Evolutionary conservation across 2,888 invertebrate species (phyloP).

Genomic region (Alentia gelatinosa): DNA sequence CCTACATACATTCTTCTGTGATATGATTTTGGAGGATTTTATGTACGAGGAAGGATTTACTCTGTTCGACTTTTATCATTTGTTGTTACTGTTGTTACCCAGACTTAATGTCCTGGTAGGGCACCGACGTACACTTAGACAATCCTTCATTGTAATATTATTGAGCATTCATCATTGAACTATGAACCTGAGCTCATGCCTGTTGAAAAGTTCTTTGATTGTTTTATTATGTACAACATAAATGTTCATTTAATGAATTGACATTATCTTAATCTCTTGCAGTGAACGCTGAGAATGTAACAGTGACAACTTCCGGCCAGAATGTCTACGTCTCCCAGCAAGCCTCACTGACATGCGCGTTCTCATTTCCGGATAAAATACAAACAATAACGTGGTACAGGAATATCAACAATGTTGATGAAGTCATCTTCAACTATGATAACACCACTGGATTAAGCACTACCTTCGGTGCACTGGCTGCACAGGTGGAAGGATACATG

Average conservation of each 20-base stretch:
- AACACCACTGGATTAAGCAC: background rate
- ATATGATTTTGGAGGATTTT: no score
- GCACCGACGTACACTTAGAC: background rate
- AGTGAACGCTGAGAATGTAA: background rate
- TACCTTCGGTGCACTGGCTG: background rate
- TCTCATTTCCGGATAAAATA: background rate
- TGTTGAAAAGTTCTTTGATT: background rate
- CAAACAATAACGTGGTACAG: background rate
- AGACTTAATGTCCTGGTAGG: background rate
- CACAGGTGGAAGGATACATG: background rate
- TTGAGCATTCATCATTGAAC: background rate
- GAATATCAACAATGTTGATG: background rate
- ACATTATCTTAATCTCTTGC: background rate
- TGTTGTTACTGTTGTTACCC: no score
- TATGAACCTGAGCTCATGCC: background rate
- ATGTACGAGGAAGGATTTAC: no score
- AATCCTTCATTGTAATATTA: background rate
- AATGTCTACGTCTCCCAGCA: slow-evolving; percentile 30
- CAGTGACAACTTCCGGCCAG: background rate
- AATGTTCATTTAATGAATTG: background rate
- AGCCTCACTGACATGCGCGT: background rate
- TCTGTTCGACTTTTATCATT: no score
- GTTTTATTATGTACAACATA: background rate
- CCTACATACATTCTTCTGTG: no score
- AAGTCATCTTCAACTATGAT: background rate